Conservation (phyloP, 2,888 invertebrate genomes). For the Parnassius apollo region DNA sequence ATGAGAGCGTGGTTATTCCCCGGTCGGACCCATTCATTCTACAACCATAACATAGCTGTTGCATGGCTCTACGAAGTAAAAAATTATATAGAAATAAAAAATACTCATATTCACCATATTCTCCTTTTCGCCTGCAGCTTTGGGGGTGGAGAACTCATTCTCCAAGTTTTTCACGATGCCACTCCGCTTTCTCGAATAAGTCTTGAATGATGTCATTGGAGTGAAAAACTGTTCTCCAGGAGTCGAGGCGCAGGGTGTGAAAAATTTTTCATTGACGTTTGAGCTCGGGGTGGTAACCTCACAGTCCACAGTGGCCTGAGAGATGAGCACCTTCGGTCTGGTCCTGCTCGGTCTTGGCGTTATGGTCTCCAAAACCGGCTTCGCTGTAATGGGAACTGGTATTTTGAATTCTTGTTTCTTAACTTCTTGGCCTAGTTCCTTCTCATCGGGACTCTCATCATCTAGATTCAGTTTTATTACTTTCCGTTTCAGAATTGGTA, state of each 20-base stretch:
- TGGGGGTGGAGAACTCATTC: conserved; percentile 55
- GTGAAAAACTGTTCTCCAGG: conserved; percentile 62
- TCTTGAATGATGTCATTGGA: conserved; percentile 55
- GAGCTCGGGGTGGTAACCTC: conserved; percentile 37
- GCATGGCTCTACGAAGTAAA: no score
- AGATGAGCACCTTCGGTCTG: conserved; percentile 41
- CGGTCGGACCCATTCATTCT: no score
- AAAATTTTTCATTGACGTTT: conserved; percentile 38
- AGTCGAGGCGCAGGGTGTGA: conserved; percentile 46
- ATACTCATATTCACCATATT: conserved; percentile 10
- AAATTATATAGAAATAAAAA: no score
- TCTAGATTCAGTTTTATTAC: conserved; percentile 58
- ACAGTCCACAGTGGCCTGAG: conserved; percentile 34
- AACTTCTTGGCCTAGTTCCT: conserved; percentile 36
- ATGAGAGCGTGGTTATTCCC: no score
- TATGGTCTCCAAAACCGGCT: conserved; percentile 49
- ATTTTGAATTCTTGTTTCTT: conserved; percentile 54
- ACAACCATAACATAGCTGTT: no score
- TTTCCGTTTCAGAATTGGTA: conserved; percentile 52
- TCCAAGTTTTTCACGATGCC: conserved; percentile 64
- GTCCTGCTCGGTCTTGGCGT: conserved; percentile 48
- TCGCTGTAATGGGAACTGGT: conserved; percentile 51
- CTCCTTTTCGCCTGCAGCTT: conserved; percentile 21
- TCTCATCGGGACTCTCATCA: conserved; percentile 41
- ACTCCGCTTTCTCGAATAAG: conserved; percentile 42